Base-by-base conservation (phyloP, 2,113 vertebrate species). In the Dasypus novemcinctus region DNA sequence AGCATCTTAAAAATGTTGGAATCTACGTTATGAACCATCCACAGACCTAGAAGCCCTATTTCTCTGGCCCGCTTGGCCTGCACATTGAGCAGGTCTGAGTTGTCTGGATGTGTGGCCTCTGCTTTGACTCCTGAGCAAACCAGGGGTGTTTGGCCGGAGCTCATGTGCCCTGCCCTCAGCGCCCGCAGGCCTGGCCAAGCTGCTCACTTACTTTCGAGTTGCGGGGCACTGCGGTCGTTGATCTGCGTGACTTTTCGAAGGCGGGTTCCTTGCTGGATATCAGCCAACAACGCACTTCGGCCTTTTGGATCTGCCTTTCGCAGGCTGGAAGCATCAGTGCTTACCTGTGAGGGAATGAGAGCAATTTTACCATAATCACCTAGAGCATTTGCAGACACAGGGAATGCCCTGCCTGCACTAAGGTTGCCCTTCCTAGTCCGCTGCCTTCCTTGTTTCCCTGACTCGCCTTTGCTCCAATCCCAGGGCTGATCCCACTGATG, bases 211-310 rank as follows among this genome's bases (percentile, higher is more conserved):
- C 99, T 99, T 76, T 99, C 99, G 2, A 99, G 97, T 21, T 98
- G 96, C 0, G 99, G 99, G 11, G 98, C 98, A 0, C 99, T 99
- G 78, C 99, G 99, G 98, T 99, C 99, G 5, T 99, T 99, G 98
- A 99, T 97, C 91, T 99, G 99, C 0, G 98, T 97, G 95, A 99
- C 99, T 97, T 99, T 99, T 75, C 98, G 99, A 4, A 99, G 97
- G 76, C 97, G 98, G 91, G 99, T 97, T 97, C 99, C 99, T 98
- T 99, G 99, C 95, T 99, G 99, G 98, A 99, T 99, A 59, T 99
- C 99, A 2, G 99, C 98, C 95, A 99, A 68, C 69, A 99, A 98
- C 0, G 99, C 99, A 0, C 95, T 99, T 52, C 99, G 99, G 41
- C 98, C 99, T 97, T 98, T 99, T 88, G 97, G 98, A 20, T 98